phyloP scores from a whole-genome alignment of 1,140 invertebrate genomes.

The Sitophilus oryzae region DNA sequence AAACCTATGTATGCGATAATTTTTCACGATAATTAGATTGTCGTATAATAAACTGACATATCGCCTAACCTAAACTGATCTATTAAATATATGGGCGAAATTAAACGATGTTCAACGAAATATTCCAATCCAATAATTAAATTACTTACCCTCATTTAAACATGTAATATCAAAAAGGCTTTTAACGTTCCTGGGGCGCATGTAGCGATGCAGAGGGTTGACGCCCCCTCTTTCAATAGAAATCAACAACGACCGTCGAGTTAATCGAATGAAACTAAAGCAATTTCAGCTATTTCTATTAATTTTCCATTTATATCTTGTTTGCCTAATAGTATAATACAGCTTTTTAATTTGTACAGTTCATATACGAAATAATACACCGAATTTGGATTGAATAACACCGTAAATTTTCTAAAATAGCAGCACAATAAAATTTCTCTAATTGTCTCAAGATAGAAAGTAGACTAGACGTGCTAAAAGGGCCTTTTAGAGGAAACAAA shows the following conservation, averaged over 20 bases:
- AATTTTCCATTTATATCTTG: slow-evolving; percentile 15
- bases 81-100: no score
- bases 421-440: slow-evolving; percentile 17
- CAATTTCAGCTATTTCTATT: slow-evolving; percentile 34
- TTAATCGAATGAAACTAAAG: slow-evolving; percentile 35
- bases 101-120: background rate
- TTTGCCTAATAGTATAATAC: background rate
- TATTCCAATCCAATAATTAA: slow-evolving; percentile 38
- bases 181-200: slow-evolving; percentile 41
- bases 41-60: no score
- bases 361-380: no score
- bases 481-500: slow-evolving; percentile 38
- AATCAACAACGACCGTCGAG: slow-evolving; percentile 26
- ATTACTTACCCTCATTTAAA: slow-evolving; percentile 47
- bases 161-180: slow-evolving; percentile 46
- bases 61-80: no score
- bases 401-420: slow-evolving; percentile 12
- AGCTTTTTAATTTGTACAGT: background rate
- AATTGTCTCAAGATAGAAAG: slow-evolving; percentile 31
- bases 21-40: no score
- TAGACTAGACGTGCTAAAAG: slow-evolving; percentile 40
- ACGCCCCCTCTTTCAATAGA: slow-evolving; percentile 27
- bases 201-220: slow-evolving; percentile 12
- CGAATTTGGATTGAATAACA: no score
- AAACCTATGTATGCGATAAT: no score